Evolutionary conservation across 2,888 invertebrate species (phyloP).

Genomic region (Oscheius sp.): DNA sequence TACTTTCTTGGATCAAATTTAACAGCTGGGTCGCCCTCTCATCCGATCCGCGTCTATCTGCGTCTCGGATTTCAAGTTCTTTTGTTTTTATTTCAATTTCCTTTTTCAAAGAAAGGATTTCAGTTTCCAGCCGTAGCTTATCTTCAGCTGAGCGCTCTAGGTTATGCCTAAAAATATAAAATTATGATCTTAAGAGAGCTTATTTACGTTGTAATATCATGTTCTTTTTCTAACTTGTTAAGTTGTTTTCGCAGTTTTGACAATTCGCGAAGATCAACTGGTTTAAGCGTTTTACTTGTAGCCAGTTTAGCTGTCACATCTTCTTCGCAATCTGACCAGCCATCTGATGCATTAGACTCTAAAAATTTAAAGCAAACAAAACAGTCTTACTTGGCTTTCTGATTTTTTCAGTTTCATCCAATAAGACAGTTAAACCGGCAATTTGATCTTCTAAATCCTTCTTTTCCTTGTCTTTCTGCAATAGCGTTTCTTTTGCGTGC

Average conservation of each 20-base stretch:
- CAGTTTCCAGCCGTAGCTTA: neutral
- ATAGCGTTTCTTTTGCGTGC: neutral
- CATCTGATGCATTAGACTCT: neutral
- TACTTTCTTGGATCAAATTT: neutral
- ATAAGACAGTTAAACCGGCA: neutral
- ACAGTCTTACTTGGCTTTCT: neutral
- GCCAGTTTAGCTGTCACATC: neutral
- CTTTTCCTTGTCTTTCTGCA: neutral
- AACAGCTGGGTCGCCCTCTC: neutral
- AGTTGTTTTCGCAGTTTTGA: neutral
- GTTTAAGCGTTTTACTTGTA: too few relatives aligned
- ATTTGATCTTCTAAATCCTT: neutral
- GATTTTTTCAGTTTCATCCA: neutral
- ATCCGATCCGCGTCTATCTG: neutral
- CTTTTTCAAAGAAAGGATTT: neutral
- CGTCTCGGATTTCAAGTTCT: neutral
- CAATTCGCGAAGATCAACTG: neutral
- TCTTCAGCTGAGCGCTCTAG: neutral
- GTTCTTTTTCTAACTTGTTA: neutral
- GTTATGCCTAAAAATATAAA: too few relatives aligned
- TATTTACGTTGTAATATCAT: constrained; percentile 2
- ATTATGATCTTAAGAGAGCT: too few relatives aligned
- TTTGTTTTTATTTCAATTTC: neutral
- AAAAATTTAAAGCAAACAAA: neutral
- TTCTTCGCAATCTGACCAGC: neutral